Conservation (phyloP, 2,113 vertebrate genomes). For the Epinephelus cyanopodus region DNA sequence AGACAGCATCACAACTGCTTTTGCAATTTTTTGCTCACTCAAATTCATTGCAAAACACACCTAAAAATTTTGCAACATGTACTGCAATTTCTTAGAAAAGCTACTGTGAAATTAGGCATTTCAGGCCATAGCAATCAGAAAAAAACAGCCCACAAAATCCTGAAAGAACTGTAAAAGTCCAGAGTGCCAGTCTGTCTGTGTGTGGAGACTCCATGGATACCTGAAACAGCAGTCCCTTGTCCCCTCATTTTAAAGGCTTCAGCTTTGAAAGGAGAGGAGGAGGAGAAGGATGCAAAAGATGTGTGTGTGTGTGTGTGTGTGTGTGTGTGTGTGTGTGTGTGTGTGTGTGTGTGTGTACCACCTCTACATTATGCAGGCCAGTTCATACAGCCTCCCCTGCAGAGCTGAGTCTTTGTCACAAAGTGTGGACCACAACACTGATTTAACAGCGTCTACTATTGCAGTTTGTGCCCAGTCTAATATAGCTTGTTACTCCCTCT, state of each 20-base stretch:
- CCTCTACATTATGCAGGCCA: not conserved
- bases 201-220: slow-evolving; percentile 81
- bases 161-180: slow-evolving; percentile 7
- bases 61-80: no score
- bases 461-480: slow-evolving; percentile 23
- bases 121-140: no score
- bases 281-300: slow-evolving; percentile 20
- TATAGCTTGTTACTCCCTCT: slow-evolving; percentile 4
- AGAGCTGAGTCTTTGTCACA: slow-evolving; percentile 12
- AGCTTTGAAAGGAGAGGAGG: slow-evolving; percentile 39
- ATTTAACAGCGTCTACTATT: slow-evolving; percentile 47
- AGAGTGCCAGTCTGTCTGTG: slow-evolving; percentile 61
- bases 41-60: no score
- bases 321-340: not conserved
- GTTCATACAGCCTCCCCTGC: not conserved
- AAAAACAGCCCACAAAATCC: no score
- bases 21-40: no score
- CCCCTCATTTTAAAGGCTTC: slow-evolving; percentile 42
- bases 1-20: no score
- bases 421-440: slow-evolving; percentile 57
- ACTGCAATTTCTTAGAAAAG: no score
- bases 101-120: no score
- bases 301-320: not conserved
- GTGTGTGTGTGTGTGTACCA: slow-evolving; percentile 20
- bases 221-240: slow-evolving; percentile 51